phyloP scores from a whole-genome alignment of 2,797 vertebrate species.

The Xerus rutilus region DNA sequence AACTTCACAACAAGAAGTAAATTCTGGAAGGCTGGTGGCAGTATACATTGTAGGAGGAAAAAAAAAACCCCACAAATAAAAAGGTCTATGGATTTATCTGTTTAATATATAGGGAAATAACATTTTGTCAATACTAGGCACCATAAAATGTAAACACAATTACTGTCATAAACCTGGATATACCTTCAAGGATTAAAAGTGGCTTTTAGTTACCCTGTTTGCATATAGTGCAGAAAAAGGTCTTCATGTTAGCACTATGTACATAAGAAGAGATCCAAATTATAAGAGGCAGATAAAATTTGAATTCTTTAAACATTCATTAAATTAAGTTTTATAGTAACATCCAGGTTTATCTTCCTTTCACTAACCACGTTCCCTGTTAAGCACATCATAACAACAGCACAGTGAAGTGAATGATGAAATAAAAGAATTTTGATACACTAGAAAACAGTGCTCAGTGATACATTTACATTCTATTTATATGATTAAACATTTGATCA shows the following conservation, averaged over 20 bases:
- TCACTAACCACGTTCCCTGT: slow-evolving; percentile 91
- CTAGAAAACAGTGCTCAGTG: slow-evolving; percentile 88
- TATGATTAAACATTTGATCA: slow-evolving; percentile 91
- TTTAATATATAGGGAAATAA: slow-evolving; percentile 96
- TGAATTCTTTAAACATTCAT: slow-evolving; percentile 79
- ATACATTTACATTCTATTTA: slow-evolving; percentile 91
- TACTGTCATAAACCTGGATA: slow-evolving; percentile 96
- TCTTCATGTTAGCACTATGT: slow-evolving; percentile 78
- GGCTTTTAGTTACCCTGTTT: slow-evolving; percentile 87
- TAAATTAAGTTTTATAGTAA: slow-evolving; percentile 84
- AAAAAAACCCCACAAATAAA: slow-evolving; percentile 88
- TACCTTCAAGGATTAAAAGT: slow-evolving; percentile 87
- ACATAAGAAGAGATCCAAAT: slow-evolving; percentile 76
- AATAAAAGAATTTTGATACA: slow-evolving; percentile 87
- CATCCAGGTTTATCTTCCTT: slow-evolving; percentile 95
- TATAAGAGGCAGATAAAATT: slow-evolving; percentile 81
- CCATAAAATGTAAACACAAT: slow-evolving; percentile 98
- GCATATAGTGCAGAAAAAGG: slow-evolving; percentile 82
- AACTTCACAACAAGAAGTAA: slow-evolving; percentile 64
- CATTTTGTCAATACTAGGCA: slow-evolving; percentile 95
- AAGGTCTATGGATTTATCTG: slow-evolving; percentile 89
- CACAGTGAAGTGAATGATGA: slow-evolving; percentile 92
- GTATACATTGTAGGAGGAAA: slow-evolving; percentile 79
- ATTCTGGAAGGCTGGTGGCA: slow-evolving; percentile 65
- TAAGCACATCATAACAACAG: slow-evolving; percentile 93